Conservation (phyloP, 2,797 vertebrate species). For the Tokudaia tokunoshimensis region DNA sequence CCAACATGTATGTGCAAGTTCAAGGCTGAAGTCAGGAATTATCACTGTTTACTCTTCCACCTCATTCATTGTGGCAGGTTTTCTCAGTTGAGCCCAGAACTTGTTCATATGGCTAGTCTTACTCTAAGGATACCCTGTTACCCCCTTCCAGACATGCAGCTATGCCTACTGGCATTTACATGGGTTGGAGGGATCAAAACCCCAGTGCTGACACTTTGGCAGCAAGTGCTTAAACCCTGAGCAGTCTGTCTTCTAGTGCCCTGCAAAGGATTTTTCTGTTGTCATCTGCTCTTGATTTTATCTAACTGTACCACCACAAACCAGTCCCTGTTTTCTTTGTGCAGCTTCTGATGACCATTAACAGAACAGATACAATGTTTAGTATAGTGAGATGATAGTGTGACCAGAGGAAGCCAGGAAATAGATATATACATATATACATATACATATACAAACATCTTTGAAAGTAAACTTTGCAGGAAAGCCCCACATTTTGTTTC, state of each 20-base stretch:
- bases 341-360: background rate
- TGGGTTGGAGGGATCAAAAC: background rate
- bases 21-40: background rate
- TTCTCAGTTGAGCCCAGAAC: background rate
- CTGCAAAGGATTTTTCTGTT: background rate
- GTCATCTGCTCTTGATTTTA: conserved; percentile 30
- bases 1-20: background rate
- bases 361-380: background rate
- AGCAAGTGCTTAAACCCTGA: background rate
- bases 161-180: background rate
- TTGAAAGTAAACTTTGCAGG: background rate
- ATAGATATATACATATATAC: no score
- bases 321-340: background rate
- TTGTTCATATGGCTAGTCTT: background rate
- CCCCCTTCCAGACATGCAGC: background rate
- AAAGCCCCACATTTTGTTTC: background rate
- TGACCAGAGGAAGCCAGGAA: background rate
- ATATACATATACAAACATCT: background rate
- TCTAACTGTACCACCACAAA: background rate
- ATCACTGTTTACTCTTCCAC: background rate
- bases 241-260: background rate
- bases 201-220: background rate
- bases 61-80: no score
- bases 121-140: background rate
- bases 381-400: background rate